phyloP scores from a whole-genome alignment of 2,888 invertebrate species.

The Leptinotarsa rubiginosa region DNA sequence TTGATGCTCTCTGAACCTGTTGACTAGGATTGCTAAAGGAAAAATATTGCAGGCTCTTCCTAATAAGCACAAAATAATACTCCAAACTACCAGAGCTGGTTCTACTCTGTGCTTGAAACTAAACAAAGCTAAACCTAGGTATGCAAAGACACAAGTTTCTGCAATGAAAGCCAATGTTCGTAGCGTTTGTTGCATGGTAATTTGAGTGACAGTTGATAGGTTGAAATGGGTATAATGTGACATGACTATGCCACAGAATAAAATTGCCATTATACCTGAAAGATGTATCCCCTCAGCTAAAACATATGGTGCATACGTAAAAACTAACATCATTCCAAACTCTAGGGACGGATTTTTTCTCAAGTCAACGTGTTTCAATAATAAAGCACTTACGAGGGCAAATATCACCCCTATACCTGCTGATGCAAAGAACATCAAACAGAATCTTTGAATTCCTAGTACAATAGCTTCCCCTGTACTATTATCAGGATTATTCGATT shows the following conservation, averaged over 20 bases:
- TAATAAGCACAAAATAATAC: constrained; percentile 89
- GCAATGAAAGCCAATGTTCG: constrained; percentile 96
- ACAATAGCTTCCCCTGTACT: constrained; percentile 87
- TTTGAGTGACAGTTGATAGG: constrained; percentile 97
- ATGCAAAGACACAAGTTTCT: constrained; percentile 99
- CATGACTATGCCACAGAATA: constrained; percentile 99
- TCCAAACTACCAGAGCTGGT: constrained; percentile 93
- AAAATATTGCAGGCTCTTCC: constrained; percentile 98
- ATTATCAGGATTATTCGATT: constrained; percentile 75
- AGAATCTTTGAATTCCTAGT: constrained; percentile 89
- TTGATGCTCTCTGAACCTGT: constrained; percentile 96
- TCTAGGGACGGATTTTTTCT: constrained; percentile 97
- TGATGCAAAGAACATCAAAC: constrained; percentile 98
- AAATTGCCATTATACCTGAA: constrained; percentile 97
- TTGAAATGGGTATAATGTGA: constrained; percentile 99
- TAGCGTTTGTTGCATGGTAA: constrained; percentile 99
- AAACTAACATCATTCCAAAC: constrained; percentile 98
- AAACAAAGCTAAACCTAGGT: constrained; percentile 92
- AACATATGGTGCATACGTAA: constrained; percentile 98
- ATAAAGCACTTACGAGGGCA: constrained; percentile 91
- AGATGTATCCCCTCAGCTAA: constrained; percentile 87
- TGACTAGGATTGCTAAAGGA: constrained; percentile 91
- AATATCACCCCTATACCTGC: constrained; percentile 96
- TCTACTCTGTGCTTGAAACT: constrained; percentile 95
- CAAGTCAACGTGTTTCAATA: constrained; percentile 95